Percentiles rank a stretch among this genome's conserved stretches.
These are phyloP conservation scores for Lycocerus yunnanus DNA, from an alignment of 2,888 invertebrate genomes.

Conservation along the genomic window DNA sequence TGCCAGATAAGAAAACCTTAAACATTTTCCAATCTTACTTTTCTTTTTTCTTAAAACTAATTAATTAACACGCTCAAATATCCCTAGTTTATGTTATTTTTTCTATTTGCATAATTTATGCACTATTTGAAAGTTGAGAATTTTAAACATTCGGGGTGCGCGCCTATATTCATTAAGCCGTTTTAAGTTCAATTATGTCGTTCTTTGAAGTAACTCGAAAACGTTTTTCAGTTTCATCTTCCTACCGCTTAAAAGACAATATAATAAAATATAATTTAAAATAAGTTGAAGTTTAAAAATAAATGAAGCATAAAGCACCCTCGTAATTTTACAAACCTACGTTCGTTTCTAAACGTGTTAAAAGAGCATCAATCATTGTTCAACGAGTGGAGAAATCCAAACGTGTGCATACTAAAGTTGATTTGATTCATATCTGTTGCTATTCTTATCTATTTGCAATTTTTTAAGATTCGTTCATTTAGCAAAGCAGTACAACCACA, in stretches of 20 bases:
- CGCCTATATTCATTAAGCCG: background rate
- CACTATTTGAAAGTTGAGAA: background rate
- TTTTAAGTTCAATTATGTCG: background rate
- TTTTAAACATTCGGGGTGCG: background rate
- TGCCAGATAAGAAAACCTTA: slow-evolving; percentile 26
- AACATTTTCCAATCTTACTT: slow-evolving; percentile 40
- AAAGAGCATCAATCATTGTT: slow-evolving; percentile 5
- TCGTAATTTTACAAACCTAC: slow-evolving; percentile 7
- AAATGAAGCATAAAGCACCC: slow-evolving; percentile 3
- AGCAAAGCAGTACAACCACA: background rate
- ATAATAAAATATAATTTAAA: background rate
- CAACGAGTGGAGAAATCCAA: background rate
- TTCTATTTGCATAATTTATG: background rate
- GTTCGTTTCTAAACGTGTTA: slow-evolving; percentile 4
- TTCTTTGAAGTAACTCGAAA: background rate
- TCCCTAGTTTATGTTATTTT: background rate
- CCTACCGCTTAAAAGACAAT: background rate
- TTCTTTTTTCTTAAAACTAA: background rate
- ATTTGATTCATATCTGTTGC: slow-evolving; percentile 4
- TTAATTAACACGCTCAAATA: background rate
- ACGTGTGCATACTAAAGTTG: slow-evolving; percentile 2
- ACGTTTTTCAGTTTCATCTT: background rate
- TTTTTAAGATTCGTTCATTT: background rate
- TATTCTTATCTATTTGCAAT: background rate
- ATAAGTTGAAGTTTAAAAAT: background rate